Evolutionary conservation across 2,113 vertebrate species (phyloP), one percentile per base, ranked within the genome.

Genomic region (Empidonax traillii): DNA sequence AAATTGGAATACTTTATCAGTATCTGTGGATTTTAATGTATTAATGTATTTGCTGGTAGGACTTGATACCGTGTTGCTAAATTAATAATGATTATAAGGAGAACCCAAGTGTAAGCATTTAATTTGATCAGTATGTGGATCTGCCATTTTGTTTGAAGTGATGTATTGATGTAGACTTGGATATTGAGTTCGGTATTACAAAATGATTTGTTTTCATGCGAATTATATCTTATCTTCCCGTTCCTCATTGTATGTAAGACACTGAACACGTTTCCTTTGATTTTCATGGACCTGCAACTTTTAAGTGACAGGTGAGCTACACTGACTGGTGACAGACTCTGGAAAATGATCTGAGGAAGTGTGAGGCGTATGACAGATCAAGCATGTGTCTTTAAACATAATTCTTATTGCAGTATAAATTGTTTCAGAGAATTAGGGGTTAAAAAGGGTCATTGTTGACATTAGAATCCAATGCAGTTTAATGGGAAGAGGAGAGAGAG

Each of bases 61-160:
- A 63, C 28, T 49, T 79, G 27, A 46, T 79, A 67, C 44, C 53
- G 8, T 41, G 61, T 89, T 87, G 35, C 77, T 91, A 47, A 95
- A 90, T 83, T 71, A 78, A 51, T 65, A 73, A 90, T 84, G 74
- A 28, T 44, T 76, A 58, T 46, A 51, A 43, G 69, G 39, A 47
- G n/a, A 61, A 79, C 18, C 15, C 12, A 93, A 69, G 66, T 95
- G 31, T 3, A 49, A 12, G 43, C n/a, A 49, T 89, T 94, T 86
- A 39, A 81, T 90, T 73, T 89, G 93, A 28, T 81, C 21, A 72
- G 30, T 39, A 49, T 82, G n/a, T 92, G 72, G 86, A 35, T 80
- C 78, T 95, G 53, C 90, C 73, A 80, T 97, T 89, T 94, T 88
- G 16, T 53, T 96, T 90, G 47, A 86, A 87, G 47, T 83, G 6